Conservation (phyloP, 1,140 invertebrate genomes). For the Drosophila melanica region DNA sequence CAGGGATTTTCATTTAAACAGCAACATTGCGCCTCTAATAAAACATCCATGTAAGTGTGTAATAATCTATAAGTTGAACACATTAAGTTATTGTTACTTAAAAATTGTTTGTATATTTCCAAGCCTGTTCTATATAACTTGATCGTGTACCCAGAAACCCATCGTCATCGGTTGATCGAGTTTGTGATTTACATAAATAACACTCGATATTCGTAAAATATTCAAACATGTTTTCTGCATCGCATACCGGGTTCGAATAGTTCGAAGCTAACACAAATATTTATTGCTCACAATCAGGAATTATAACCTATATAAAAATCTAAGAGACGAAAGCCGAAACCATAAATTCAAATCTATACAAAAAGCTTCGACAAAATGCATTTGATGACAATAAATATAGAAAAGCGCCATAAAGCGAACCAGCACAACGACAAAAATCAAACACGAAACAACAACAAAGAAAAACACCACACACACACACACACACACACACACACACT, state of each 20-base stretch:
- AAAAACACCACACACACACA: not conserved
- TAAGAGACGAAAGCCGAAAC: constrained; percentile 77
- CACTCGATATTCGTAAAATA: not conserved
- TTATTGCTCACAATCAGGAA: constrained; percentile 39
- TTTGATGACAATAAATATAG: constrained; percentile 42
- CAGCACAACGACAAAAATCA: constrained; percentile 3
- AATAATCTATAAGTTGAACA: no score
- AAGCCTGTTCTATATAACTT: no score
- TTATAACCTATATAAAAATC: constrained; percentile 40
- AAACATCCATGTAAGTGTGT: no score
- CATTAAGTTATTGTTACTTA: no score
- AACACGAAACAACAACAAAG: constrained; percentile 21
- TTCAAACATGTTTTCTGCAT: constrained; percentile 12
- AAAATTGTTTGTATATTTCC: no score
- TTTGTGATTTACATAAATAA: constrained; percentile 22
- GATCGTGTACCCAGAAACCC: no score
- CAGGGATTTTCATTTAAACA: constrained; percentile 7
- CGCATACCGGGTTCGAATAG: constrained; percentile 2
- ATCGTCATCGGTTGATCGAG: no score
- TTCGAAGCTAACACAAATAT: constrained; percentile 21
- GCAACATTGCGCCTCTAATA: not conserved
- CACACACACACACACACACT: no score
- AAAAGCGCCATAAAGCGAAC: constrained; percentile 26
- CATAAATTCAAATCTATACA: constrained; percentile 69
- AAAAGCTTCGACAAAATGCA: constrained; percentile 41